These are phyloP conservation scores for Listrodromus nycthemerus DNA, from an alignment of 2,888 invertebrate species.

Conservation along the genomic window DNA sequence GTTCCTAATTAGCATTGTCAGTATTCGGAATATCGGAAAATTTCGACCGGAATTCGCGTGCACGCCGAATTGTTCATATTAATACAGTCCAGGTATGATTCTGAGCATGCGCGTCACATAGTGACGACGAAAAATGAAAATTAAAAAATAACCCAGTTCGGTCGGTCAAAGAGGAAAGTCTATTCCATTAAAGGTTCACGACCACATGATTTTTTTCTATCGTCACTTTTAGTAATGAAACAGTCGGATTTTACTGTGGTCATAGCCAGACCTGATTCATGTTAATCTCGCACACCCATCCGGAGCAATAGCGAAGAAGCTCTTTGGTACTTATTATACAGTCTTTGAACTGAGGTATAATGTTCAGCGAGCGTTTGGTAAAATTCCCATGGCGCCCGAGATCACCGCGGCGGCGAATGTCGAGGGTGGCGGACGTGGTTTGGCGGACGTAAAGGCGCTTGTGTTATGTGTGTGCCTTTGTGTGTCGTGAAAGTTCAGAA, in stretches of 20 bases:
- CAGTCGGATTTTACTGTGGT: background rate
- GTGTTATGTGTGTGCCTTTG: background rate
- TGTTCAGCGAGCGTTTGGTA: slow-evolving; percentile 14
- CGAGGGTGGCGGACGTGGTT: slow-evolving; percentile 3
- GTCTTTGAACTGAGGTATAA: slow-evolving; percentile 25
- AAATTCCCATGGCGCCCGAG: slow-evolving; percentile 37
- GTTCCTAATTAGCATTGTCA: too few relatives aligned
- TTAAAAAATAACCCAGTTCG: too few relatives aligned
- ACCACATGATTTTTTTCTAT: background rate
- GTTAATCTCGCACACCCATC: slow-evolving; percentile 28
- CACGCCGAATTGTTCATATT: too few relatives aligned
- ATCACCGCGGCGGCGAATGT: slow-evolving; percentile 13
- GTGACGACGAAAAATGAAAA: too few relatives aligned
- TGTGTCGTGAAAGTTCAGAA: slow-evolving; percentile 26
- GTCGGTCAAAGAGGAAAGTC: too few relatives aligned
- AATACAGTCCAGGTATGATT: too few relatives aligned
- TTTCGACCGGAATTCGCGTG: too few relatives aligned
- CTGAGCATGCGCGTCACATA: too few relatives aligned
- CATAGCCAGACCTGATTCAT: background rate
- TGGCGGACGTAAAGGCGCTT: background rate
- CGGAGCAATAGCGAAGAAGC: slow-evolving; percentile 15
- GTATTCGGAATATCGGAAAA: too few relatives aligned
- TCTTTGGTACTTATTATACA: background rate
- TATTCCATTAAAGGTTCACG: too few relatives aligned
- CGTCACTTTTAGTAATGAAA: background rate